Evolutionary conservation across 2,888 invertebrate species (phyloP), one percentile per base, ranked within the genome.

Genomic region (Cryptophagus acutangulus): DNA sequence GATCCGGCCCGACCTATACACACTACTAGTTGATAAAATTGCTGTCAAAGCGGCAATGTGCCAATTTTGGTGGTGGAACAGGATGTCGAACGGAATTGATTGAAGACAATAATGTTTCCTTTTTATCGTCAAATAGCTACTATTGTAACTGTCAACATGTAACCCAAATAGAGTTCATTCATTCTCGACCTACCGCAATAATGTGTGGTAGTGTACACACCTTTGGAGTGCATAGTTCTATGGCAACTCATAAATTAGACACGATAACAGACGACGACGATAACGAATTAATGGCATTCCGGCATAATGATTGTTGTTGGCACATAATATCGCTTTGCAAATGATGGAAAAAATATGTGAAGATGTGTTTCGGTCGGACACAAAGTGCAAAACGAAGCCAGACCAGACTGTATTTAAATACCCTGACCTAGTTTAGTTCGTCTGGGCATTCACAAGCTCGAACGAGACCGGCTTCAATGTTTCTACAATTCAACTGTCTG

Each of bases 371-470:
- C n/a, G n/a, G n/a, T n/a, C n/a, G n/a, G n/a, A n/a, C n/a, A n/a
- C n/a, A n/a, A n/a, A n/a, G n/a, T n/a, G n/a, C 40, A 40, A n/a
- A n/a, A 41, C 26, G 12, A 26, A 26, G 12, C 10, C 26, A 40
- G 41, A 47, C 45, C 46, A 46, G 41, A 40, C 40, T 33, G 40
- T 41, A 49, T 51, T 49, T 51, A 57, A 55, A 57, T 52, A 52
- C 57, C 55, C 55, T 57, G 57, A 57, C 57, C 57, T 48, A 57
- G 50, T 47, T 57, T 49, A 41, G 5, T 35, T 41, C 34, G 49
- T 53, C 53, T 52, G 53, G 49, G 46, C 47, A n/a, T n/a, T n/a
- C n/a, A n/a, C n/a, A n/a, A n/a, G n/a, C n/a, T n/a, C n/a, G n/a
- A n/a, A n/a, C n/a, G n/a, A n/a, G n/a, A n/a, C n/a, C n/a, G n/a